Percentiles rank a stretch among this genome's conserved stretches.
Evolutionary conservation across 1,140 invertebrate genomes (phyloP).

Genomic region (Drosophila arizonae): DNA sequence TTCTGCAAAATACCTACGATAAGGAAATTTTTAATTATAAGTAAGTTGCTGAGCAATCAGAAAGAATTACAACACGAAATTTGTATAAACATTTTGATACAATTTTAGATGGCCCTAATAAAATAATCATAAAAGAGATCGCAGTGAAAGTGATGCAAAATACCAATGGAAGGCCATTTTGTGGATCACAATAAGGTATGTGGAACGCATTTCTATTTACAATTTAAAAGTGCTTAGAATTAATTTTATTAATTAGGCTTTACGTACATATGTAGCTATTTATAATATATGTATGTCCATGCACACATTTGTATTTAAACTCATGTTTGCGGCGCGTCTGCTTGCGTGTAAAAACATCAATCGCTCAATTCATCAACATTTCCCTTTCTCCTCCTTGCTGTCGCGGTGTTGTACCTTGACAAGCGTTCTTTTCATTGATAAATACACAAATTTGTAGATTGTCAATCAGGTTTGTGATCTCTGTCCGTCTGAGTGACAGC

Average conservation of each 20-base stretch:
- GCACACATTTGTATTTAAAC: not conserved
- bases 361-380: slow-evolving; percentile 63
- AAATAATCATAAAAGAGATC: too few relatives aligned
- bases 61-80: too few relatives aligned
- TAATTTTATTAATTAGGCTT: not conserved
- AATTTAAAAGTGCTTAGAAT: not conserved
- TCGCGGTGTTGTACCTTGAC: slow-evolving; percentile 34
- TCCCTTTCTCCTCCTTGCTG: not conserved
- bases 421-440: slow-evolving; percentile 61
- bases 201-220: not conserved
- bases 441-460: slow-evolving; percentile 78
- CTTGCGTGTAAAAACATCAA: slow-evolving; percentile 76
- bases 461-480: slow-evolving; percentile 66
- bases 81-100: too few relatives aligned
- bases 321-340: slow-evolving; percentile 49
- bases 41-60: not conserved
- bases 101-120: too few relatives aligned
- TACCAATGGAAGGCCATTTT: not conserved
- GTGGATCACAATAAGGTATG: not conserved
- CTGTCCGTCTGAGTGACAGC: slow-evolving; percentile 52
- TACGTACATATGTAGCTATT: slow-evolving; percentile 3
- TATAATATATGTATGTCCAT: slow-evolving; percentile 3
- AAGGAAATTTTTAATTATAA: not conserved
- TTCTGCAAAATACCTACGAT: not conserved
- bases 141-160: not conserved